These are phyloP conservation scores for Cossypha caffra DNA, from an alignment of 2,797 vertebrate species.

Conservation along the genomic window DNA sequence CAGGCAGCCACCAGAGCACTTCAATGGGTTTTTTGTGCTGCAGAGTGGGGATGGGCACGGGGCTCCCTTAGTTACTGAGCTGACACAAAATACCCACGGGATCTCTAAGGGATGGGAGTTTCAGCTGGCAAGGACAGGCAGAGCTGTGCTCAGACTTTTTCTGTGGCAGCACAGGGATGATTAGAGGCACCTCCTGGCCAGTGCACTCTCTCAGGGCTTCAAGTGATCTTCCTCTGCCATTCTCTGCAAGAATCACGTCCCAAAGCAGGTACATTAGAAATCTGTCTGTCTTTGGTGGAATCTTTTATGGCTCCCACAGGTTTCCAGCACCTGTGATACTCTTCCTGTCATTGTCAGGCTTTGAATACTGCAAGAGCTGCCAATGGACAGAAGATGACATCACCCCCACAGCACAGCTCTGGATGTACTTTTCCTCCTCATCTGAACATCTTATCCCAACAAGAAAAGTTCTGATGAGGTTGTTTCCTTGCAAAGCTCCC, in stretches of 20 bases:
- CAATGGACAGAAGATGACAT: not conserved
- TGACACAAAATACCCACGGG: not conserved
- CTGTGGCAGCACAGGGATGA: not conserved
- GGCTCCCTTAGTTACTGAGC: not conserved
- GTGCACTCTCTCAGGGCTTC: not conserved
- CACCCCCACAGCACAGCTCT: not conserved
- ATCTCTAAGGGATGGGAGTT: not conserved
- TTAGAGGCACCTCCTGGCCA: not conserved
- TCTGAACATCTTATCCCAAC: conserved; percentile 26
- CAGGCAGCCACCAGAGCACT: not conserved
- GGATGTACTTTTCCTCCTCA: not conserved
- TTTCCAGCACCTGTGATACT: not conserved
- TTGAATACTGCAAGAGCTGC: not conserved
- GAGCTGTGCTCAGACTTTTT: not conserved
- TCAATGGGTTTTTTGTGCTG: not conserved
- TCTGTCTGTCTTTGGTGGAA: not conserved
- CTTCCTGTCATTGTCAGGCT: not conserved
- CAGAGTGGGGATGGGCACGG: not conserved
- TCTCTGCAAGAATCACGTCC: not conserved
- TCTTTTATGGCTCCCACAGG: not conserved
- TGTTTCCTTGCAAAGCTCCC: conserved; percentile 37
- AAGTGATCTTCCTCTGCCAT: not conserved
- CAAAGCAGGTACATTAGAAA: not conserved
- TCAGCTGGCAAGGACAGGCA: not conserved
- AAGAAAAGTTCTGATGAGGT: conserved; percentile 15